Evolutionary conservation across 2,888 invertebrate genomes (phyloP).

Genomic region (Aphrophora alni): DNA sequence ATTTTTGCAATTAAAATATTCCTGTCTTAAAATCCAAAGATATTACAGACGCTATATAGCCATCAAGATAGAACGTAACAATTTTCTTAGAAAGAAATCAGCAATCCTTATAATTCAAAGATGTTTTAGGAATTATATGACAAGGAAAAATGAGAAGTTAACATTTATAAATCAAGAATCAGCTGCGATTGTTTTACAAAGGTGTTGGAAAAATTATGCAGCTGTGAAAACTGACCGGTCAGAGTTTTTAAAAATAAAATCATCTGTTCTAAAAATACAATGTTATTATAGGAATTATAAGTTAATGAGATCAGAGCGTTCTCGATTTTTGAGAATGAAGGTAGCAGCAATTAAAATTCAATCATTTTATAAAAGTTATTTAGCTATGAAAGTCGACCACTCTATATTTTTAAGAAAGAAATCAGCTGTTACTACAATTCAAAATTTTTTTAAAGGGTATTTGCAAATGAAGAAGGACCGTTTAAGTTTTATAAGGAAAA

Average conservation of each 20-base stretch:
- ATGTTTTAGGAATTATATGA: conserved; percentile 56
- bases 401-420: conserved; percentile 7
- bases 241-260: neutral
- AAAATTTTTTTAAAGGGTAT: conserved; percentile 10
- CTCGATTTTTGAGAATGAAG: neutral
- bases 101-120: conserved; percentile 14
- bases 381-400: conserved; percentile 53
- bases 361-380: conserved; percentile 39
- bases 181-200: conserved; percentile 57
- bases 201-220: conserved; percentile 49
- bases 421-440: neutral
- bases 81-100: conserved; percentile 14
- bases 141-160: conserved; percentile 56
- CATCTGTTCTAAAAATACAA: conserved; percentile 1
- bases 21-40: conserved; percentile 61
- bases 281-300: neutral
- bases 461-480: conserved; percentile 35
- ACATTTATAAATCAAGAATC: conserved; percentile 55
- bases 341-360: conserved; percentile 28
- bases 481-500: conserved; percentile 50
- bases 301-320: neutral
- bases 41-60: conserved; percentile 57
- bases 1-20: conserved; percentile 56
- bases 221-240: neutral
- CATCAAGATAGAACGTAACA: conserved; percentile 47